Evolutionary conservation across 64 coral and sea anemone species (phyloP).

Genomic region (Acropora yongei): DNA sequence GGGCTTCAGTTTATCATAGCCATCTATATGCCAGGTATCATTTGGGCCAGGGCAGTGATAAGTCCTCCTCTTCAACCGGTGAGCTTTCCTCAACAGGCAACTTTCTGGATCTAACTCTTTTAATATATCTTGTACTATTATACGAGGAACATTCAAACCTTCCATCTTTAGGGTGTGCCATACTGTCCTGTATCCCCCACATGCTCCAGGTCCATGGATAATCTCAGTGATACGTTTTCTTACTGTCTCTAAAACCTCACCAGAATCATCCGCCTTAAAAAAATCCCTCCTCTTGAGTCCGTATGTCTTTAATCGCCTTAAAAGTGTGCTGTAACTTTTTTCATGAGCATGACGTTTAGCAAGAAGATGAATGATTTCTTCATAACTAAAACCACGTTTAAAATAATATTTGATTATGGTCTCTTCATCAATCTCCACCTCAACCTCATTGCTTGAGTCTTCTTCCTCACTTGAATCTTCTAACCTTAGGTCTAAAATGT

Average conservation of each 20-base stretch:
- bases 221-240: constrained; percentile 42
- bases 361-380: constrained; percentile 65
- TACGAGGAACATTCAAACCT: constrained; percentile 41
- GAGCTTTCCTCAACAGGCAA: constrained; percentile 13
- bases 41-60: constrained; percentile 46
- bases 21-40: constrained; percentile 55
- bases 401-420: constrained; percentile 71
- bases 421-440: constrained; percentile 64
- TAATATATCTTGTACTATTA: constrained; percentile 54
- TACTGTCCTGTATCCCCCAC: constrained; percentile 54
- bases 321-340: constrained; percentile 59
- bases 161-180: constrained; percentile 73
- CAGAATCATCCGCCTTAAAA: constrained; percentile 41
- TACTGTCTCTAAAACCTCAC: constrained; percentile 43
- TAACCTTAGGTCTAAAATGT: constrained; percentile 14
- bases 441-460: constrained; percentile 34
- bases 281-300: constrained; percentile 23
- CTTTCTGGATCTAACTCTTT: constrained; percentile 67
- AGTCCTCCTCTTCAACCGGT: constrained; percentile 23
- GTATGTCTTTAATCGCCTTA: too few relatives aligned
- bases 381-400: constrained; percentile 66
- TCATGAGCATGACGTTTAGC: constrained; percentile 41
- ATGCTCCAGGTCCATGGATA: constrained; percentile 58
- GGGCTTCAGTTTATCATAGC: constrained; percentile 51
- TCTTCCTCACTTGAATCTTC: constrained; percentile 42